Conservation (phyloP, 2,888 invertebrate genomes). For the Pemphredon lugubris region DNA sequence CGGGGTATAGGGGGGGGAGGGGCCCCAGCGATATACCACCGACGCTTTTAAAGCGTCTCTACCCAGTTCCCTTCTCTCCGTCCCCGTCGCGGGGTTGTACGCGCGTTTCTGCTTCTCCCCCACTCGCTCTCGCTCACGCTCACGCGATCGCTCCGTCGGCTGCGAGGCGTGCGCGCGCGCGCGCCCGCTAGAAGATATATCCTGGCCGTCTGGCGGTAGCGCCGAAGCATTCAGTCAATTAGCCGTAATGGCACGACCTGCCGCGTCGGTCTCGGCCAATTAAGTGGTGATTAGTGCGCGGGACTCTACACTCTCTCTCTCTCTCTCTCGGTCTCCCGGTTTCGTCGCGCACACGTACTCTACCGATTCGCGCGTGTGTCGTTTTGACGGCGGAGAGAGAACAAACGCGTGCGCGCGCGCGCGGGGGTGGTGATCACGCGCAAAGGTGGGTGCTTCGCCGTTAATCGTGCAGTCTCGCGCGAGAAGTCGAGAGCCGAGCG, state of each 20-base stretch:
- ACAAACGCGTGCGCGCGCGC: background rate
- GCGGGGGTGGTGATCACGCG: constrained; percentile 3
- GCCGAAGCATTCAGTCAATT: constrained; percentile 71
- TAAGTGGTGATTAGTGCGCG: constrained; percentile 73
- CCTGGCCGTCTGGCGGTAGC: constrained; percentile 61
- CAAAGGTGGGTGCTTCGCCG: constrained; percentile 18
- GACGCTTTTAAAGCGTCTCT: constrained; percentile 54
- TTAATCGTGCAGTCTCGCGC: too few relatives aligned
- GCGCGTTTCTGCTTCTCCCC: constrained; percentile 36
- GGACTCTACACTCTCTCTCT: constrained; percentile 40
- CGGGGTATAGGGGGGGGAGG: too few relatives aligned
- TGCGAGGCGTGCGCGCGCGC: constrained; percentile 56
- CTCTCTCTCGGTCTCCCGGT: constrained; percentile 6
- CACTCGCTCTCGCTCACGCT: background rate
- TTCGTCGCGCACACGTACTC: background rate
- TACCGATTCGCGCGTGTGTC: constrained; percentile 2
- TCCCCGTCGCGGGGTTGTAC: too few relatives aligned
- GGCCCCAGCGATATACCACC: too few relatives aligned
- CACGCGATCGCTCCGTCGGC: background rate
- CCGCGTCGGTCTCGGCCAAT: constrained; percentile 70
- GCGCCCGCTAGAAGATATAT: constrained; percentile 63
- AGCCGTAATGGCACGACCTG: constrained; percentile 71
- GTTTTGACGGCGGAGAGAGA: background rate
- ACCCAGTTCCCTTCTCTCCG: too few relatives aligned
- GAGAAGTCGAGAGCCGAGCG: constrained; percentile 9